Evolutionary conservation across 2,113 vertebrate genomes (phyloP).

Genomic region (Tapirus terrestris): DNA sequence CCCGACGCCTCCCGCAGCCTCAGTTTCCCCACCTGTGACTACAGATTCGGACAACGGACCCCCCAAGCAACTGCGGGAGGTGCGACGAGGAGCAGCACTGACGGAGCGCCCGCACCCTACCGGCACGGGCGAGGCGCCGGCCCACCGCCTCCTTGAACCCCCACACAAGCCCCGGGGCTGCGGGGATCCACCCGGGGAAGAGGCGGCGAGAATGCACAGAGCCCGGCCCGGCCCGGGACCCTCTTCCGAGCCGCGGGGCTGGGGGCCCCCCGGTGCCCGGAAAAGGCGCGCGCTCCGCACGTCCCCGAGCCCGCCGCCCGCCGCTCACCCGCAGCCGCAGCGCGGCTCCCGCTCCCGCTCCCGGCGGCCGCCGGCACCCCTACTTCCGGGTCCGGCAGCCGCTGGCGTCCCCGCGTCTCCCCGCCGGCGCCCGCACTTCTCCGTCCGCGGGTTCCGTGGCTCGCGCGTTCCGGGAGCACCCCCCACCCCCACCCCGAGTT

Average conservation of each 20-base stretch:
- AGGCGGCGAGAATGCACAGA: not conserved
- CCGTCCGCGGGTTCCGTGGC: slow-evolving; percentile 24
- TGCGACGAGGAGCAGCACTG: not conserved
- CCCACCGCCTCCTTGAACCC: not conserved
- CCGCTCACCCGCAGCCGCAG: slow-evolving; percentile 33
- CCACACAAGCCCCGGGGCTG: accelerated
- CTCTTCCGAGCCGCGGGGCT: not conserved
- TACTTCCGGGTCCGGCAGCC: slow-evolving; percentile 50
- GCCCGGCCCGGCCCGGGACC: not conserved
- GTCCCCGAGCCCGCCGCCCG: not conserved
- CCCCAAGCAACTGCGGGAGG: not conserved
- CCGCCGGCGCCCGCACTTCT: not conserved
- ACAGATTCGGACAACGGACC: not conserved
- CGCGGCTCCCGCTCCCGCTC: not conserved
- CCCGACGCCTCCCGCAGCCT: not conserved
- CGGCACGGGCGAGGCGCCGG: not conserved
- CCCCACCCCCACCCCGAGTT: accelerated
- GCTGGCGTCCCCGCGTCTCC: not conserved
- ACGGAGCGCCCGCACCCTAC: not conserved
- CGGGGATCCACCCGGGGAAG: not conserved
- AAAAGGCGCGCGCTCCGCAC: not conserved
- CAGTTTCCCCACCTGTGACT: not conserved
- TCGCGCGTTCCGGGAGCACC: not conserved
- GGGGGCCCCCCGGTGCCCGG: no score
- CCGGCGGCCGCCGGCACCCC: not conserved